phyloP scores from a whole-genome alignment of 2,888 invertebrate species.

The Mellilla xanthometata region DNA sequence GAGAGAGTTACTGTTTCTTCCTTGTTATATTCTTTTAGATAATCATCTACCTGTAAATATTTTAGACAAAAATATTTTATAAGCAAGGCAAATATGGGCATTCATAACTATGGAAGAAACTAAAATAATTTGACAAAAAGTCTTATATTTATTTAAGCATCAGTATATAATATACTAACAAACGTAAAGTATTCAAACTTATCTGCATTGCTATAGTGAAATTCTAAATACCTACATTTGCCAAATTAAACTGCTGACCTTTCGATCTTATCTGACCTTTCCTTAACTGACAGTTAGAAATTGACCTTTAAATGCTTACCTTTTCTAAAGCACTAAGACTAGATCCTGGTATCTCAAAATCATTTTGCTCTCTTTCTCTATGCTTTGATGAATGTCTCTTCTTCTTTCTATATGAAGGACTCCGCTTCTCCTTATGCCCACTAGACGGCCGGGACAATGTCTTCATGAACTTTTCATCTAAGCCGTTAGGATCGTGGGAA shows the following conservation, averaged over 20 bases:
- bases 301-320: constrained; percentile 39
- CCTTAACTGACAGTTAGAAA: neutral
- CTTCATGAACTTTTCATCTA: constrained; percentile 74
- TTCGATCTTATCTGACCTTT: no score
- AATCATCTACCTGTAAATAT: constrained; percentile 72
- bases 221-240: neutral
- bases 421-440: constrained; percentile 74
- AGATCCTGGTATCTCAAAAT: constrained; percentile 77
- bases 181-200: no score
- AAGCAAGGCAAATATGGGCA: no score
- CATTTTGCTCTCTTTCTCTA: constrained; percentile 70
- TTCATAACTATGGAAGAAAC: no score
- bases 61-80: no score
- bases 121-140: no score
- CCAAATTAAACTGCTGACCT: constrained; percentile 12
- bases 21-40: constrained; percentile 76
- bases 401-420: constrained; percentile 75
- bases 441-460: constrained; percentile 70
- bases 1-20: constrained; percentile 76
- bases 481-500: constrained; percentile 73
- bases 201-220: no score
- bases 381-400: constrained; percentile 73
- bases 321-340: constrained; percentile 78
- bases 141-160: no score
- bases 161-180: no score